Base-by-base conservation (phyloP, 2,113 vertebrate species). In the Chunga burmeisteri region DNA sequence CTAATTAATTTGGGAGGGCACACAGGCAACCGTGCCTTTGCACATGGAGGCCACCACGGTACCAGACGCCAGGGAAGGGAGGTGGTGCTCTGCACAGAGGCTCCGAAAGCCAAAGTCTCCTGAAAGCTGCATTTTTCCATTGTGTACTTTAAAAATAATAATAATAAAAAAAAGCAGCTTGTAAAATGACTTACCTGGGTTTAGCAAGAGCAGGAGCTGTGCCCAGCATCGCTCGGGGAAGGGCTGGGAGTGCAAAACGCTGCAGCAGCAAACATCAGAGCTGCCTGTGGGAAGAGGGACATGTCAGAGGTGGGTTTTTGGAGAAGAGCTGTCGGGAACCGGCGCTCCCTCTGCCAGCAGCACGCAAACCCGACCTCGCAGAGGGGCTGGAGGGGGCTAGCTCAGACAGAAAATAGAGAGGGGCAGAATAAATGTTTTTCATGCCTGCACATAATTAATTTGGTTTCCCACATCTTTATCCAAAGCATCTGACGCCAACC, bases 141-240 rank as follows among this genome's bases (percentile, higher is more conserved):
- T 15, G 0, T 16, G 38, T 19, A 8, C 62, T 62, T 61, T 36
- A 18, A 67, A 73, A 46, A 21, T 36, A 47, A 10, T 36, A 47
- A 10, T 38, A 38, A 38, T 38, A 38, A 38, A 38, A 38, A 38
- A 38, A 38, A 38, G 38, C 38, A 38, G 5, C 30, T 21, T 36
- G 13, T 40, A 21, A 81, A 86, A 62, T 75, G 2, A 40, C 5
- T 70, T 52, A 40, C 52, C 29, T 40, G 81, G 25, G 50, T 29
- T 21, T 81, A 44, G 38, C 16, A n/a, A 29, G 32, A 67, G 67
- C 11, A 1, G 55, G 46, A 46, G 42, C 56, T 75, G 65, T 6
- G 2, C 17, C 44, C 58, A 53, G 63, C 2, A 1, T 34, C 3
- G 2, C 36, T 15, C 8, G 1, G 17, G 0, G 0, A 74, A 65